A percentile compares a stretch with the other conserved stretches of the same genome.
These are phyloP conservation scores for Alexandromys fortis DNA, from an alignment of 2,113 vertebrate species.

Conservation along the genomic window DNA sequence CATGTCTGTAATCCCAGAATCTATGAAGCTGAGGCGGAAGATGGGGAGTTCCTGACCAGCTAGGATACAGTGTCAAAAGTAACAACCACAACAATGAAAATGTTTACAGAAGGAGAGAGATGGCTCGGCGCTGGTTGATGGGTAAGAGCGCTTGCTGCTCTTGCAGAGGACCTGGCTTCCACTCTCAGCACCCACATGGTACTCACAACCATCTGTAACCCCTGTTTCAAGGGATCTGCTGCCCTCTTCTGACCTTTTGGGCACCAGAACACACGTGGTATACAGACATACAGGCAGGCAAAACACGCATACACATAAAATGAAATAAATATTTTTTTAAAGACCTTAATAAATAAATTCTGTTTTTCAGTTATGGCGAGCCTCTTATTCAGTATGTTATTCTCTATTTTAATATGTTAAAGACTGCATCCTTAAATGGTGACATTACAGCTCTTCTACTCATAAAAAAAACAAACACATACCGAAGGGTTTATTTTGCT, in stretches of 20 bases:
- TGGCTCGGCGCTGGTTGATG: neutral
- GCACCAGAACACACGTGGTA: neutral
- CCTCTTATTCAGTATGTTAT: neutral
- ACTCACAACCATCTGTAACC: neutral
- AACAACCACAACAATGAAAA: neutral
- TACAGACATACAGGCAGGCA: neutral
- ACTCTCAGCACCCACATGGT: neutral
- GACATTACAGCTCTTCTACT: neutral
- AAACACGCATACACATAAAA: neutral
- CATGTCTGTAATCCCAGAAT: neutral
- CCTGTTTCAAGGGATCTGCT: neutral
- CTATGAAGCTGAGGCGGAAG: neutral
- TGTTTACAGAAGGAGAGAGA: neutral
- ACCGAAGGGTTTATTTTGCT: constrained; percentile 2
- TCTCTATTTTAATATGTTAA: neutral
- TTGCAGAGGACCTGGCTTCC: neutral
- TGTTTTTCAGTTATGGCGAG: neutral
- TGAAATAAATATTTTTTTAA: neutral
- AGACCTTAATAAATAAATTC: neutral
- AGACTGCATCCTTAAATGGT: neutral
- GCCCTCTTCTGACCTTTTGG: neutral
- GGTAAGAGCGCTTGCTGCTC: neutral
- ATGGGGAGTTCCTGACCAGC: too few relatives aligned
- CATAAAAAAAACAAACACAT: neutral
- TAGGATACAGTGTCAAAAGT: neutral